phyloP scores from a whole-genome alignment of 2,888 invertebrate genomes.

The Nymphalis urticae region DNA sequence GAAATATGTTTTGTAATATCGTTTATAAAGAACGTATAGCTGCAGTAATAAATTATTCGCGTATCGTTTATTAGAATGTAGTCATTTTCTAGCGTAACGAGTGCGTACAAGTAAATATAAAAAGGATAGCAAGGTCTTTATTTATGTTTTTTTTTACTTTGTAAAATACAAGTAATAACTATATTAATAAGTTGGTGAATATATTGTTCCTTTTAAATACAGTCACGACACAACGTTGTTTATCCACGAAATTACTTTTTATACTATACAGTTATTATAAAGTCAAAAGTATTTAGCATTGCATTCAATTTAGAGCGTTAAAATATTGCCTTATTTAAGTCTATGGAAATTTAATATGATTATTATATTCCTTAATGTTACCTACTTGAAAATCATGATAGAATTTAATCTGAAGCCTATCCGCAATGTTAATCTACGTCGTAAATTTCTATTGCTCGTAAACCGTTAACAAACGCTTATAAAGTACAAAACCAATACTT shows the following conservation, averaged over 20 bases:
- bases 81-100: not conserved
- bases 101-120: no score
- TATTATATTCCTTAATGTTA: constrained; percentile 3
- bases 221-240: no score
- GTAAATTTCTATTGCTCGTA: constrained; percentile 26
- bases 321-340: constrained; percentile 1
- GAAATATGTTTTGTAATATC: constrained; percentile 24
- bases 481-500: constrained; percentile 27
- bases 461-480: constrained; percentile 26
- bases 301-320: not conserved
- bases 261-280: not conserved
- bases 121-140: no score
- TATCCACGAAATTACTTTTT: no score
- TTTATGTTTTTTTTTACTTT: no score
- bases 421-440: constrained; percentile 21
- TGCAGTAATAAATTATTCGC: not conserved
- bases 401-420: constrained; percentile 21
- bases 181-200: no score
- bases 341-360: not conserved
- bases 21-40: constrained; percentile 13
- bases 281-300: not conserved
- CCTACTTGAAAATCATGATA: constrained; percentile 16
- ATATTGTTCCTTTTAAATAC: no score
- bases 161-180: no score
- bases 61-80: not conserved